Percentiles rank a stretch among this genome's conserved stretches.
Evolutionary conservation across 2,113 vertebrate genomes (phyloP).

Genomic region (Chaetops frenatus): DNA sequence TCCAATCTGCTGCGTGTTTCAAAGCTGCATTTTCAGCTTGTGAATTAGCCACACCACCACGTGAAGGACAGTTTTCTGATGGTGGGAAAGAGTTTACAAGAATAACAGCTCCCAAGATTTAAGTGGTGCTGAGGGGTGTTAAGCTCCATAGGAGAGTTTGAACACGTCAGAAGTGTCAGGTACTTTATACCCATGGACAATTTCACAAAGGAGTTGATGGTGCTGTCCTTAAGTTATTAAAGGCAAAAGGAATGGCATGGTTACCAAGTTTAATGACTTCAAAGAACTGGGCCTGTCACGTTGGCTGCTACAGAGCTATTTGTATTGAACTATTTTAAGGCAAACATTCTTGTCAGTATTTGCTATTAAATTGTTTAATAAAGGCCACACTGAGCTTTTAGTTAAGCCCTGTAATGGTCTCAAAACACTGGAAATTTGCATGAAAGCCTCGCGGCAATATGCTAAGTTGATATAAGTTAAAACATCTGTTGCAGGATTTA

Average conservation of each 20-base stretch:
- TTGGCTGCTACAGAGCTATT: not conserved
- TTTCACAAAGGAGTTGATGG: slow-evolving; percentile 1
- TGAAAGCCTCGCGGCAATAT: not conserved
- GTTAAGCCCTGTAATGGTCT: not conserved
- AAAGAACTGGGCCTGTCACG: not conserved
- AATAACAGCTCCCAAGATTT: not conserved
- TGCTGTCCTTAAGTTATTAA: not conserved
- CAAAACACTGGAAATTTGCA: slow-evolving; percentile 16
- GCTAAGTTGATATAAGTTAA: not conserved
- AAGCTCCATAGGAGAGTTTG: not conserved
- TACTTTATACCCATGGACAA: not conserved
- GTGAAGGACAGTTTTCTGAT: not conserved
- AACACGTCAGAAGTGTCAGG: slow-evolving; percentile 33
- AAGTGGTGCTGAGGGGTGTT: slow-evolving; percentile 25
- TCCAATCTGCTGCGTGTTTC: not conserved
- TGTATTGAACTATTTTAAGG: not conserved
- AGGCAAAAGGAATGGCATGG: not conserved
- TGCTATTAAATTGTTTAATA: slow-evolving; percentile 1
- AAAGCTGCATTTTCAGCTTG: not conserved
- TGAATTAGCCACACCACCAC: not conserved
- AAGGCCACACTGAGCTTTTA: slow-evolving; percentile 2
- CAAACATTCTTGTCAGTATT: slow-evolving; percentile 27
- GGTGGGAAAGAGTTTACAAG: slow-evolving; percentile 38
- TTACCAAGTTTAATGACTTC: not conserved
- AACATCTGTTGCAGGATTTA: not conserved